Base-by-base conservation (phyloP, 2,113 vertebrate species). In the Silurus glanis region DNA sequence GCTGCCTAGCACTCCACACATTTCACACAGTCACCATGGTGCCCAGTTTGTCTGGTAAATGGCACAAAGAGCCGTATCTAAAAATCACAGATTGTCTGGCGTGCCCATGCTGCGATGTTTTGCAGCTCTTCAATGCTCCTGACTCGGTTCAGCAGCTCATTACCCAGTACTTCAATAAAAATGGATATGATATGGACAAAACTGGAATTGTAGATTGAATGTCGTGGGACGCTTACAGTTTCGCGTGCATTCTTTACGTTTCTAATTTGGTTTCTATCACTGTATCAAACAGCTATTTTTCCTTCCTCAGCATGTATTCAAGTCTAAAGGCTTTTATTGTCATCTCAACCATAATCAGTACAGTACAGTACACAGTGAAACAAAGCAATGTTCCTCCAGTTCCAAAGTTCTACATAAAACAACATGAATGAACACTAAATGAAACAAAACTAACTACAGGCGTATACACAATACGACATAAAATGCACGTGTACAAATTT, bases 1-100 rank as follows among this genome's bases (percentile, higher is more conserved):
- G 56, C 62, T 84, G 67, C 69, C 71, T 59, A 74, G 67, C 69
- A n/a, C 28, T 75, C 69, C 25, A 67, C 64, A 51, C 62, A 61
- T 7, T 71, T 74, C 56, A 84, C 49, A 59, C 28, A 74, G 83
- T 72, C 83, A 25, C 55, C 69, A 61, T 75, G 55, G 71, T 25
- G 56, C 59, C 71, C 67, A 61, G 37, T 83, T 83, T 69, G 64
- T 28, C 47, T 83, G 64, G n/a, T 55, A 83, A 83, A 69, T n/a
- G 51, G 82, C 64, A 83, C 82, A 69, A 69, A 37, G 53, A 45
- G 66, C 53, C 25, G 58, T 71, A 19, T 69, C 64, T 69, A 66
- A 56, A 83, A 56, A 71, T 56, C 82, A 58, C 78, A 80, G 55
- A 80, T 58, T 61, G 56, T 61, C 25, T 45, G 78, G n/a, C 16